phyloP scores from a whole-genome alignment of 2,888 invertebrate genomes.

The Parapristionchus giblindavisi region DNA sequence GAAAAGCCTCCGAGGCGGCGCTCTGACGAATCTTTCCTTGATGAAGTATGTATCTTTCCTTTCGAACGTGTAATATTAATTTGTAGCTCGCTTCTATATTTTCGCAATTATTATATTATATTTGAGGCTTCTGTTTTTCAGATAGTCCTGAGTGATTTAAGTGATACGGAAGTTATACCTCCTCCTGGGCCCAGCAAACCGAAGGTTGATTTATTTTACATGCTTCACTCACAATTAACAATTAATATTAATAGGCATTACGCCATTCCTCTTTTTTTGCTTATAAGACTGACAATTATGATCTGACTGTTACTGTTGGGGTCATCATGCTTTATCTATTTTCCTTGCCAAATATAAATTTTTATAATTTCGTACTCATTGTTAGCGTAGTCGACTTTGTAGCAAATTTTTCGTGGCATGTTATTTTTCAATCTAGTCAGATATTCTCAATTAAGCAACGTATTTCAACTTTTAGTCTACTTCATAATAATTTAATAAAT shows the following conservation, averaged over 20 bases:
- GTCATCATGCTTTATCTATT: no score
- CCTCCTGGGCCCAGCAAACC: slow-evolving; percentile 9
- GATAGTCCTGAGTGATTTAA: slow-evolving; percentile 22
- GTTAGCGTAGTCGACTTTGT: background rate
- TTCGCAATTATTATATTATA: background rate
- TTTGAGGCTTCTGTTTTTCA: background rate
- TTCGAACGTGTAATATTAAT: background rate
- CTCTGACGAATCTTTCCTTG: background rate
- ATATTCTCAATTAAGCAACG: background rate
- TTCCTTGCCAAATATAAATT: background rate
- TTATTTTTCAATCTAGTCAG: background rate
- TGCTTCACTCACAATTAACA: no score
- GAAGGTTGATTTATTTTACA: no score
- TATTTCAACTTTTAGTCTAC: no score
- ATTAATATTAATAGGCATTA: no score
- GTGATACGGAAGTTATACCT: slow-evolving; percentile 4
- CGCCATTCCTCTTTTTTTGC: no score
- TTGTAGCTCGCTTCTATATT: background rate
- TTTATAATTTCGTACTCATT: background rate
- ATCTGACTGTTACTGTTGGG: no score
- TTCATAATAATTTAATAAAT: background rate
- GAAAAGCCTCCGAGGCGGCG: background rate
- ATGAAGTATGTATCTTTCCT: background rate
- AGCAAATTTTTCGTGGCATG: background rate
- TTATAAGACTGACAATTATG: no score